Evolutionary conservation across 2,888 invertebrate species (phyloP).

Genomic region (Sarcophaga caerulescens): DNA sequence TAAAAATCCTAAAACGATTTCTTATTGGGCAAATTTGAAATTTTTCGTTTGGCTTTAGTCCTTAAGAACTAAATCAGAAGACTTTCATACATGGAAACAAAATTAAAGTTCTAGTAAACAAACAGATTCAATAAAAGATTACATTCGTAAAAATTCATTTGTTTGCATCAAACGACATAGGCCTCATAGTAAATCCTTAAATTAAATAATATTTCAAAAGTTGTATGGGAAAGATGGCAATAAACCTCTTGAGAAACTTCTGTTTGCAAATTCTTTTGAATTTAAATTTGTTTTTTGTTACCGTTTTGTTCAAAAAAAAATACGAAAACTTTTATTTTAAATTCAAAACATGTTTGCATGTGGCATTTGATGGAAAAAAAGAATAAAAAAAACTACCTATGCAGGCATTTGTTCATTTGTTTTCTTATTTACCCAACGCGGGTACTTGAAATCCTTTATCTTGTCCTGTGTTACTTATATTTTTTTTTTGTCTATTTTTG

Average conservation of each 20-base stretch:
- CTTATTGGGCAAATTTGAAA: no score
- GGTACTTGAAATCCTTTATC: constrained; percentile 60
- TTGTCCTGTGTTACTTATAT: background rate
- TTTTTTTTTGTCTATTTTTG: constrained; percentile 22
- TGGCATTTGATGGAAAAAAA: constrained; percentile 56
- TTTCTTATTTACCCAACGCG: constrained; percentile 66
- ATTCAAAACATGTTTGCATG: constrained; percentile 76
- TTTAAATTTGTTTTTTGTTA: no score
- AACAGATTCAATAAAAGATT: background rate
- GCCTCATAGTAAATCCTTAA: constrained; percentile 14
- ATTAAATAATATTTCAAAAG: constrained; percentile 6
- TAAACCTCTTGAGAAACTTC: constrained; percentile 36
- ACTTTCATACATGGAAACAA: no score
- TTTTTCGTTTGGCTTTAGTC: no score
- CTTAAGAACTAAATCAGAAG: no score
- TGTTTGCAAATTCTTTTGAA: constrained; percentile 29
- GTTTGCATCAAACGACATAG: background rate
- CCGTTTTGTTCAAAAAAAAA: constrained; percentile 61
- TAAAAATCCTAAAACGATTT: no score
- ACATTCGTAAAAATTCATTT: background rate
- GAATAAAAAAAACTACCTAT: constrained; percentile 27
- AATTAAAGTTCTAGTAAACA: no score
- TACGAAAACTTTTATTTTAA: constrained; percentile 61
- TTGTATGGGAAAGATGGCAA: background rate
- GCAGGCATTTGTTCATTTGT: constrained; percentile 22